These are phyloP conservation scores for Oxystoma pomonae DNA, from an alignment of 2,888 invertebrate genomes.

Conservation along the genomic window DNA sequence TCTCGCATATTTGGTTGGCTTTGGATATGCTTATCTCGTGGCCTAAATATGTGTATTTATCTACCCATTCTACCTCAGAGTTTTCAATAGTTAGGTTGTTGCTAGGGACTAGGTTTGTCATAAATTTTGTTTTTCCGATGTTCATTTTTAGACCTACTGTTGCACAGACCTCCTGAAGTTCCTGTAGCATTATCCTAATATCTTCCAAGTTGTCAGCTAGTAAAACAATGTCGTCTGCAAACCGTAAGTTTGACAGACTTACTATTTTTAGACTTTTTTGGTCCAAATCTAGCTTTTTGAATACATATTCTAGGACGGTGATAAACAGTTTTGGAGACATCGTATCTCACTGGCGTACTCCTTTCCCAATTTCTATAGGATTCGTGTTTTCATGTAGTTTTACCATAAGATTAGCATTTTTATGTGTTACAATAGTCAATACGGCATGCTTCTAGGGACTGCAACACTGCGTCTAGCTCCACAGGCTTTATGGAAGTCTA, in stretches of 20 bases:
- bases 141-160: conserved; percentile 8
- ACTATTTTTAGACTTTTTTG: conserved; percentile 14
- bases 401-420: neutral
- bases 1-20: too few relatives aligned
- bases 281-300: conserved; percentile 16
- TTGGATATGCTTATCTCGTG: too few relatives aligned
- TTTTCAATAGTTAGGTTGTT: neutral
- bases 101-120: conserved; percentile 3
- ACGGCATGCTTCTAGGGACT: conserved; percentile 1
- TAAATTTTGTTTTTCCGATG: too few relatives aligned
- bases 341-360: conserved; percentile 8
- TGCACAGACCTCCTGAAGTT: conserved; percentile 2
- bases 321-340: conserved; percentile 12
- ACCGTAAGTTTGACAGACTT: conserved; percentile 12
- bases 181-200: neutral
- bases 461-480: too few relatives aligned
- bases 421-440: neutral
- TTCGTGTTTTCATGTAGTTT: too few relatives aligned
- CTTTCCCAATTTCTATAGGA: conserved; percentile 7
- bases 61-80: too few relatives aligned
- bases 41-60: too few relatives aligned
- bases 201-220: too few relatives aligned
- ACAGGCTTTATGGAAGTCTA: too few relatives aligned
- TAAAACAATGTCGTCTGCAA: conserved; percentile 18
- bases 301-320: too few relatives aligned